Evolutionary conservation across 2,888 invertebrate species (phyloP), one percentile per base, ranked within the genome.

Genomic region (Ochropacha duplaris): DNA sequence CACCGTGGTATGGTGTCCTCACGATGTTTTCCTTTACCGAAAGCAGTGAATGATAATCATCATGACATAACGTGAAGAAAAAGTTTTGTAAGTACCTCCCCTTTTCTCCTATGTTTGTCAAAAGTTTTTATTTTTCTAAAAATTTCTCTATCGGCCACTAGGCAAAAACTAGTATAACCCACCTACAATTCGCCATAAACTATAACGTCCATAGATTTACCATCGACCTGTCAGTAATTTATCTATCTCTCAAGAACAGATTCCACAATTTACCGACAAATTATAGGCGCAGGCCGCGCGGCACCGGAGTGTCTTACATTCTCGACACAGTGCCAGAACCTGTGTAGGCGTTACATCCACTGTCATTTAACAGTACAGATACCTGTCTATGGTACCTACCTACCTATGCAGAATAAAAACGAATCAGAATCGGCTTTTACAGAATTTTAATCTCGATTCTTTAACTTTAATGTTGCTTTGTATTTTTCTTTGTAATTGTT

Each of bases 351-450:
- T 60, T 55, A 62, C 55, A 59, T 65, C 63, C 58, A 66, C 62
- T 51, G 60, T 63, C 62, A 61, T 71, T 71, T 68, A 68, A 61
- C 64, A 59, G 55, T 55, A 44, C 56, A 54, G 54, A 54, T 60
- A 58, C 61, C 59, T 57, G 49, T 57, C 57, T 71, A 69, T n/a
- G n/a, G n/a, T n/a, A n/a, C n/a, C n/a, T 71, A 69, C 69, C 3
- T 24, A 24, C 24, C 24, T 39, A 39, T 9, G 19, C 44, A 44
- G 44, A 44, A 9, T 44, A 5, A 9, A 5, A n/a, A 44, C 8
- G n/a, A 2, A 44, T 19, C 2, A 44, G 44, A 19, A 16, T 19
- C 44, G n/a, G n/a, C n/a, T n/a, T n/a, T n/a, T n/a, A n/a, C n/a
- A n/a, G n/a, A n/a, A n/a, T n/a, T n/a, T n/a, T n/a, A n/a, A n/a